Evolutionary conservation across 2,797 vertebrate species (phyloP), one percentile per base, ranked within the genome.

Genomic region (Sylvilagus floridanus): DNA sequence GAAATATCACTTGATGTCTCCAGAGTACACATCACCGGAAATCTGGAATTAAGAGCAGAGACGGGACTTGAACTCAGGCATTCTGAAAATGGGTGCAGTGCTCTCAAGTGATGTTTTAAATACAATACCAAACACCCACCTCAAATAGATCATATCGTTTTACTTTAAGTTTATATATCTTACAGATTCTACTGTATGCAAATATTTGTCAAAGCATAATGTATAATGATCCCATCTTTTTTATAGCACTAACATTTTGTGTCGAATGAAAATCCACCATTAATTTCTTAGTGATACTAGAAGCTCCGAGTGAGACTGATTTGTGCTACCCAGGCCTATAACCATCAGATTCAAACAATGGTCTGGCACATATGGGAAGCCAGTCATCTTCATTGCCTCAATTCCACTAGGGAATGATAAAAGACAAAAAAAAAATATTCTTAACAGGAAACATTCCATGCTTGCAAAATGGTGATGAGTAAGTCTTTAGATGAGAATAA

Each of bases 341-440:
- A 62, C 50, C 54, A 47, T 75, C 72, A 76, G 57, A 78, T 57
- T 71, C 63, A 79, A 81, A 88, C 91, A 94, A 73, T 35, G 50
- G 47, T 66, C 35, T 94, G 77, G n/a, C 71, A 77, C 68, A 85
- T 93, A 73, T 19, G 82, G 88, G 52, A 79, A 95, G 19, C 62
- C 71, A 85, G 69, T 88, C 57, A 30, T 90, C 47, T 54, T 88
- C 73, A 35, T 2, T 78, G 87, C 28, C 57, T 89, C 76, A 32
- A 42, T 90, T 76, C 50, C 75, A 85, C 91, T 85, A 35, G 94
- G 73, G 84, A 88, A 94, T 90, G 84, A 93, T 72, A 90, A 88
- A 87, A 83, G 37, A 32, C 82, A 94, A 87, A 92, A 79, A n/a
- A n/a, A 81, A 81, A 63, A 85, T 50, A 81, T 62, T 93, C 60